Evolutionary conservation across 2,113 vertebrate species (phyloP).

Genomic region (Amblyopsis rosae): DNA sequence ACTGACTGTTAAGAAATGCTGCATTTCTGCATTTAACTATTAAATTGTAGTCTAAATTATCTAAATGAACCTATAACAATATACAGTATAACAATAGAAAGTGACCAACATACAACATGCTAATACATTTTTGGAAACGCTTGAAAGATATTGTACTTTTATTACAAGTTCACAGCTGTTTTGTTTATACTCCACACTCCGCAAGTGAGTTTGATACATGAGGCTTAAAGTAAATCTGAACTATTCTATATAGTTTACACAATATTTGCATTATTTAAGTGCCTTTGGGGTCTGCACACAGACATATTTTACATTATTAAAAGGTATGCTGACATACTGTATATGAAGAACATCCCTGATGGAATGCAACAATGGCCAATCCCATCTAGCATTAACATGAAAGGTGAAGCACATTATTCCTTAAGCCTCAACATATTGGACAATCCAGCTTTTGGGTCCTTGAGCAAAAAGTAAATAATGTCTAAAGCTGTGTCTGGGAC

Average conservation of each 20-base stretch:
- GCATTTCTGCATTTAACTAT: too few species aligned
- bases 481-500: conserved; percentile 12
- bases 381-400: conserved; percentile 8
- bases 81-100: not conserved
- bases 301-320: conserved; percentile 50
- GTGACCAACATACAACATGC: too few species aligned
- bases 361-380: not conserved
- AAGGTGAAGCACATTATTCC: conserved; percentile 1
- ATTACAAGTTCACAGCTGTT: conserved; percentile 58
- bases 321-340: conserved; percentile 10
- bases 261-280: conserved; percentile 28
- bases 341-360: conserved; percentile 11
- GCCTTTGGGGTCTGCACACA: conserved; percentile 33
- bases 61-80: not conserved
- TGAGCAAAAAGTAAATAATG: conserved; percentile 13
- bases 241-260: conserved; percentile 31
- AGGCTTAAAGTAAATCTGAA: conserved; percentile 6
- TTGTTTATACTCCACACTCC: conserved; percentile 8
- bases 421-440: not conserved
- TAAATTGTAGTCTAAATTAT: too few species aligned
- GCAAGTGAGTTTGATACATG: conserved; percentile 15
- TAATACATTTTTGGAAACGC: not conserved
- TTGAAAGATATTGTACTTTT: conserved; percentile 48
- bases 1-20: too few species aligned
- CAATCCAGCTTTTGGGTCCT: conserved; percentile 18